Evolutionary conservation across 2,888 invertebrate genomes (phyloP), one percentile per base, ranked within the genome.

Genomic region (Palloptera scutellata): DNA sequence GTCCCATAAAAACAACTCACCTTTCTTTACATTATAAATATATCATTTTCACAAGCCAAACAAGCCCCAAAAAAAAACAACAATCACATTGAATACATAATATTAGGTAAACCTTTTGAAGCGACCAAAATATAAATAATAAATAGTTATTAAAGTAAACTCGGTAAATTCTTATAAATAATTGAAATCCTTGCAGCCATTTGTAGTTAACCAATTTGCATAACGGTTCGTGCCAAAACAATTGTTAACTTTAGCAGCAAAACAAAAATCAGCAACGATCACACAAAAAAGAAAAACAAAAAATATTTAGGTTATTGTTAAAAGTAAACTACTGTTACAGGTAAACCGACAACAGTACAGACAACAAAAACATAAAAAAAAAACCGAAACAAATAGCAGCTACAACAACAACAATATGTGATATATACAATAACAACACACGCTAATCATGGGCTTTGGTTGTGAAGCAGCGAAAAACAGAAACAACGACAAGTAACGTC

Each of bases 241-340:
- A 48, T 48, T 48, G 48, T 30, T 30, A 30, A 30, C 30, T 30
- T 30, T 11, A 11, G 48, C 48, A 13, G 11, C 48, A 13, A 48
- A 8, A 15, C 5, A 48, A 48, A 15, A 8, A 48, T 5, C 48
- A 48, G 10, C 48, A 48, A 11, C 48, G 48, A 48, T 15, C 52
- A 15, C 53, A 15, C 9, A 10, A 55, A 30, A 1, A 10, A 55
- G 20, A 55, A 19, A 30, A 19, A 30, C 30, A 30, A 30, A 40
- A 41, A 40, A n/a, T 61, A 53, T 53, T 45, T 61, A 30, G 61
- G 61, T 52, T 61, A 53, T 61, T 52, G 53, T 52, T 51, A 61
- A 61, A 41, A 52, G 20, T 40, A n/a, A 42, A 48, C 53, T 20
- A 53, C 61, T 61, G 53, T 61, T 61, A 48, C 15, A 61, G 41